Evolutionary conservation across 2,113 vertebrate genomes (phyloP).

Genomic region (Stegastes partitus): DNA sequence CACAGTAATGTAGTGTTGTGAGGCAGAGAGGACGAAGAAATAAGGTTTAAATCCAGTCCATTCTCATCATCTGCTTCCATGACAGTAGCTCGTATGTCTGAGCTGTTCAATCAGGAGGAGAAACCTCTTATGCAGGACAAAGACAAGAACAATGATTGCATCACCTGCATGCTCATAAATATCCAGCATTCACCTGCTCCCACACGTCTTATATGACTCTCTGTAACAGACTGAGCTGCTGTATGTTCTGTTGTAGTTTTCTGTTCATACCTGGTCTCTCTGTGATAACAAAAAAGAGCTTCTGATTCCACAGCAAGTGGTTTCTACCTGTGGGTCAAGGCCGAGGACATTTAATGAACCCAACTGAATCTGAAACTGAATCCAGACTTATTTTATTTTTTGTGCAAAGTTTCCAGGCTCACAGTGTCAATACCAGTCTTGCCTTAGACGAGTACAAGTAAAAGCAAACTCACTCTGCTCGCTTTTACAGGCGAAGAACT

Average conservation of each 20-base stretch:
- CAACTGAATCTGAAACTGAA: not conserved
- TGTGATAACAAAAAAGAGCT: not conserved
- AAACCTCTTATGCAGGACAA: not conserved
- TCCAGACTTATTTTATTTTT: not conserved
- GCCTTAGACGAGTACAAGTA: not conserved
- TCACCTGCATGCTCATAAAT: too few relatives aligned
- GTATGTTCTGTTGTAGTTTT: not conserved
- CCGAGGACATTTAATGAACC: slow-evolving; percentile 25
- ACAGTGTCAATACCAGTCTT: not conserved
- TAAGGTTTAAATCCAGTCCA: too few relatives aligned
- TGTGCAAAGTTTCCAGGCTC: not conserved
- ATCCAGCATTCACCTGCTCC: too few relatives aligned
- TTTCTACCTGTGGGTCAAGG: not conserved
- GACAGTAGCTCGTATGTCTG: too few relatives aligned
- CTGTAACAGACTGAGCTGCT: not conserved
- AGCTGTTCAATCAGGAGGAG: not conserved
- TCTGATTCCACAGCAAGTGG: not conserved
- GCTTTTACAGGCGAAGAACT: slow-evolving; percentile 13
- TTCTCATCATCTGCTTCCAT: too few relatives aligned
- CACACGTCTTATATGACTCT: too few relatives aligned
- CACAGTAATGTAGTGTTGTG: not conserved
- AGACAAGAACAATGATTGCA: too few relatives aligned
- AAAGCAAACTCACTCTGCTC: not conserved
- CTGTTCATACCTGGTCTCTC: not conserved
- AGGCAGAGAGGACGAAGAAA: not conserved